phyloP scores from a whole-genome alignment of 2,113 vertebrate genomes.

The Martes martes region DNA sequence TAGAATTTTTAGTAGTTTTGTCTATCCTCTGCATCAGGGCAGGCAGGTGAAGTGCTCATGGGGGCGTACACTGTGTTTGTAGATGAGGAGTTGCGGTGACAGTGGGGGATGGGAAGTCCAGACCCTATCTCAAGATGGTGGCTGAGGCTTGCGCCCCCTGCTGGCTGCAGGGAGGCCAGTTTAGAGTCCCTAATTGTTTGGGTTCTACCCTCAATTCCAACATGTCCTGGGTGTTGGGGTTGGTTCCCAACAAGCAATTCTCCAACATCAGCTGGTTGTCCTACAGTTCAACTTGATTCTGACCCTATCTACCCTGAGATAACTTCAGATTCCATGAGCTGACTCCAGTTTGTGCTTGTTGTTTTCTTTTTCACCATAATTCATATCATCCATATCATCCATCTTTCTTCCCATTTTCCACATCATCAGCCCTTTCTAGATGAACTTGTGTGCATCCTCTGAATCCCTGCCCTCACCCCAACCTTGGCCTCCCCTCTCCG shows the following conservation, averaged over 20 bases:
- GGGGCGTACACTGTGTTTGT: background rate
- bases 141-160: background rate
- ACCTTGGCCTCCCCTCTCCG: background rate
- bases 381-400: background rate
- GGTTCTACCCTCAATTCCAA: background rate
- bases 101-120: rapidly evolving
- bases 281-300: too few relatives aligned
- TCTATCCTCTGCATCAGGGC: background rate
- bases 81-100: background rate
- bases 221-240: too few relatives aligned
- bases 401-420: background rate
- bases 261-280: too few relatives aligned
- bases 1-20: background rate
- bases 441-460: background rate
- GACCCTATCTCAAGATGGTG: background rate
- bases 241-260: background rate
- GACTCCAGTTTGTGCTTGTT: background rate
- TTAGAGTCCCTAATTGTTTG: background rate
- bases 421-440: background rate
- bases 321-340: background rate
- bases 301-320: background rate
- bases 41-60: background rate
- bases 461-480: background rate
- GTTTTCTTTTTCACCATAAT: background rate
- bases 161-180: background rate